These are phyloP conservation scores for Limonius californicus DNA, from an alignment of 1,140 invertebrate genomes.

Conservation along the genomic window DNA sequence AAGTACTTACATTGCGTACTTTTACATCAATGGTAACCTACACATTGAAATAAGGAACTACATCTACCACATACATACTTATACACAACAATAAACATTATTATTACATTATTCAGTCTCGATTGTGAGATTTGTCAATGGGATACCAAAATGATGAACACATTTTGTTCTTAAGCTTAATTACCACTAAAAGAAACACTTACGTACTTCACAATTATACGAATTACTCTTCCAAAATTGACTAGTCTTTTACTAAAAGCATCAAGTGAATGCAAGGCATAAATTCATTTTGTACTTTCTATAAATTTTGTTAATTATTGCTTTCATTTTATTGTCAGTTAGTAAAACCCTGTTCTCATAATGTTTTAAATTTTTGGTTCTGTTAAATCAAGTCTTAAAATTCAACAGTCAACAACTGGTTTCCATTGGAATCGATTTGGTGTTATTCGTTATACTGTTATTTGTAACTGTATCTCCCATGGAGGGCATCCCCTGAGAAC, in stretches of 20 bases:
- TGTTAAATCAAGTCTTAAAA: no score
- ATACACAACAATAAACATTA: not conserved
- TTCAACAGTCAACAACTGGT: conserved; percentile 51
- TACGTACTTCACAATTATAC: not conserved
- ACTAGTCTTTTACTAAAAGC: conserved; percentile 4
- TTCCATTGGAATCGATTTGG: conserved; percentile 50
- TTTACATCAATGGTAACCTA: not conserved
- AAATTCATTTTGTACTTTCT: not conserved
- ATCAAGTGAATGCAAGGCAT: not conserved
- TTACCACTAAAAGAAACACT: not conserved
- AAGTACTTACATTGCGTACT: not conserved
- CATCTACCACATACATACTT: not conserved
- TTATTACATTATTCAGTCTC: conserved; percentile 2
- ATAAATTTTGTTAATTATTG: not conserved
- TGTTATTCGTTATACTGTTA: conserved; percentile 62
- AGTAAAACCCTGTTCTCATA: not conserved
- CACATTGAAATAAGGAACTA: conserved; percentile 1
- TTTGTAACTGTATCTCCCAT: conserved; percentile 70
- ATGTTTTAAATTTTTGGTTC: not conserved
- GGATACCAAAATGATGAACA: not conserved
- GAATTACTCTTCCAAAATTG: not conserved
- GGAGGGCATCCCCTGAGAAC: conserved; percentile 72
- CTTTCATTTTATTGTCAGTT: not conserved
- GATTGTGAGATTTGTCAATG: not conserved
- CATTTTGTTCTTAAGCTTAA: not conserved